Conservation (phyloP, 2,888 invertebrate genomes). For the Ceraclea dissimilis region DNA sequence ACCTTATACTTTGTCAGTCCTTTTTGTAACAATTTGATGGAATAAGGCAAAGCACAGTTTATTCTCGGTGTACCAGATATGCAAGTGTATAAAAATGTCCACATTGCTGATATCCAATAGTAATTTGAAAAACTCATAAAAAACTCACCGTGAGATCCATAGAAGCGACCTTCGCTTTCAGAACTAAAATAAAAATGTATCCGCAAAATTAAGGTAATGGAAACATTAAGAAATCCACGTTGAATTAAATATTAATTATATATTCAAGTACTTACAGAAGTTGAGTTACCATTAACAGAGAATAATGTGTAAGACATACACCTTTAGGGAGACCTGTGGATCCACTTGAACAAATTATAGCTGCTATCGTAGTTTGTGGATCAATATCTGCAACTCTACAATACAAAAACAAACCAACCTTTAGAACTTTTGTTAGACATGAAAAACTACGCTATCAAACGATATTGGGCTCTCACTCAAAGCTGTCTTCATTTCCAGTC, state of each 20-base stretch:
- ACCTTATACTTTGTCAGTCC: slow-evolving; percentile 29
- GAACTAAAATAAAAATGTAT: too few relatives aligned
- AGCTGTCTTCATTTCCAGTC: slow-evolving; percentile 16
- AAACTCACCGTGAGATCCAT: too few relatives aligned
- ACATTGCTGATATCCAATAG: slow-evolving; percentile 30
- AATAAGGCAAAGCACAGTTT: slow-evolving; percentile 23
- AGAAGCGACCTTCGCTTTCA: too few relatives aligned
- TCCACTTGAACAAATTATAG: slow-evolving; percentile 33
- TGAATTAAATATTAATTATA: too few relatives aligned
- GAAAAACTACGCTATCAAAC: too few relatives aligned
- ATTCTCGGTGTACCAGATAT: slow-evolving; percentile 27
- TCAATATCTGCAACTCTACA: slow-evolving; percentile 17
- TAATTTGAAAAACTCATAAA: slow-evolving; percentile 24
- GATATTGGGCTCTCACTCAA: slow-evolving; percentile 25
- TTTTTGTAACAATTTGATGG: slow-evolving; percentile 25
- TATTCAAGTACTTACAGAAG: too few relatives aligned
- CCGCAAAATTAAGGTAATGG: too few relatives aligned
- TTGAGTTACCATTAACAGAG: too few relatives aligned
- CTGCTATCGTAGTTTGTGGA: slow-evolving; percentile 18
- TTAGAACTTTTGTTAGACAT: too few relatives aligned
- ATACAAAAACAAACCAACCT: too few relatives aligned
- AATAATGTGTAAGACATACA: slow-evolving; percentile 9
- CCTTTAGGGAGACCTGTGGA: slow-evolving; percentile 32
- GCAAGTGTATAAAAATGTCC: slow-evolving; percentile 24
- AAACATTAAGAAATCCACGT: too few relatives aligned